phyloP scores from a whole-genome alignment of 1,140 invertebrate genomes.

The Elymnias hypermnestra region DNA sequence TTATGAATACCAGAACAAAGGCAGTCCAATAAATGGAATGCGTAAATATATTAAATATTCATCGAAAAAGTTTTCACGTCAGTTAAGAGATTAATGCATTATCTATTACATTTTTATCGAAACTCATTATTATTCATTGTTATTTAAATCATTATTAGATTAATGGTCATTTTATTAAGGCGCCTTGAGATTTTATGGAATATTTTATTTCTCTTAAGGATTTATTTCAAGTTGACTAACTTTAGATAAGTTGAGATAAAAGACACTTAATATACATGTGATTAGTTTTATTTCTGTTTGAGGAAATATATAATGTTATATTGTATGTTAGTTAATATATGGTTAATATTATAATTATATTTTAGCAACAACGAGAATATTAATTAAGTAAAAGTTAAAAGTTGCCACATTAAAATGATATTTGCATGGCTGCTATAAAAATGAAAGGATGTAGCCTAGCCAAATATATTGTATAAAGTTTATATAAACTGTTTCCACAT shows the following conservation, averaged over 20 bases:
- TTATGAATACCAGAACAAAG: too few species aligned
- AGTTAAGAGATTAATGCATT: constrained; percentile 39
- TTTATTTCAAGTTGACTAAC: constrained; percentile 4
- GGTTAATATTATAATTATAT: too few species aligned
- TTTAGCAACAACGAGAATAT: too few species aligned
- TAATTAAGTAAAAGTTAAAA: too few species aligned
- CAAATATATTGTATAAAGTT: too few species aligned
- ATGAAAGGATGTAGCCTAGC: too few species aligned
- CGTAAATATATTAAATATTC: constrained; percentile 33
- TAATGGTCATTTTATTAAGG: constrained; percentile 47
- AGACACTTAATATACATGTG: not conserved
- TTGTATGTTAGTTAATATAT: too few species aligned
- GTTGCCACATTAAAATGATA: too few species aligned
- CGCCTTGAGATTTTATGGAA: constrained; percentile 9
- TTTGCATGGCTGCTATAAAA: too few species aligned
- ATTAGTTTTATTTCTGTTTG: not conserved
- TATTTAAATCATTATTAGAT: constrained; percentile 50
- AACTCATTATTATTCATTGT: constrained; percentile 60
- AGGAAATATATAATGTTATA: too few species aligned
- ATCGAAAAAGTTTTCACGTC: constrained; percentile 31
- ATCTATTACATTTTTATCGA: constrained; percentile 32
- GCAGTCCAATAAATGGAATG: not conserved
- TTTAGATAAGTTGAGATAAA: too few species aligned
- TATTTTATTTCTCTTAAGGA: constrained; percentile 6
- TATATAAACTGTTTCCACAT: too few species aligned